These are phyloP conservation scores for Austrofundulus limnaeus DNA, from an alignment of 2,113 vertebrate species.

Conservation along the genomic window DNA sequence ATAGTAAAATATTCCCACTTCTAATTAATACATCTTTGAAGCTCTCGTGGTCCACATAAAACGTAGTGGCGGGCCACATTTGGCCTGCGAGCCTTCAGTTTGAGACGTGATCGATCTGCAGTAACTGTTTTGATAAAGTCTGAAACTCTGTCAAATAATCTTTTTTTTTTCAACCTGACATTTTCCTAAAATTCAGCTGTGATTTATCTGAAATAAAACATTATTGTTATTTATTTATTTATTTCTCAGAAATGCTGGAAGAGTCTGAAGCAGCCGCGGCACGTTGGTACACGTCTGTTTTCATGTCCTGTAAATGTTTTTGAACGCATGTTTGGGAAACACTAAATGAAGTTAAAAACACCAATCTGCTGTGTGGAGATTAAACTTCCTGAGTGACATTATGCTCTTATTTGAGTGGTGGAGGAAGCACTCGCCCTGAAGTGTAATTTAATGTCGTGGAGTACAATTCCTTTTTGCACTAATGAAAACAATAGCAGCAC, in stretches of 20 bases:
- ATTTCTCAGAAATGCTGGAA: slow-evolving; percentile 41
- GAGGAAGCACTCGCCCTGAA: slow-evolving; percentile 43
- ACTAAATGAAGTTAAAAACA: slow-evolving; percentile 78
- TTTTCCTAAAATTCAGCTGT: slow-evolving; percentile 44
- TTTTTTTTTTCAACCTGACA: slow-evolving; percentile 56
- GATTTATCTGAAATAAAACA: too few relatives aligned
- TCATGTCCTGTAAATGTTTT: slow-evolving; percentile 72
- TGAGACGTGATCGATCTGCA: too few relatives aligned
- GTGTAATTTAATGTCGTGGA: slow-evolving; percentile 59
- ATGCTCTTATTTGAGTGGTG: slow-evolving; percentile 49
- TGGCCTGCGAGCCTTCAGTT: too few relatives aligned
- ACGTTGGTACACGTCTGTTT: slow-evolving; percentile 74
- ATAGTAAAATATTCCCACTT: too few relatives aligned
- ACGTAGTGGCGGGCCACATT: too few relatives aligned
- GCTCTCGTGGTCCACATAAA: too few relatives aligned
- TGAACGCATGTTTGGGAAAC: slow-evolving; percentile 74
- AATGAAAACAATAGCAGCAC: slow-evolving; percentile 80
- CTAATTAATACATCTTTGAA: too few relatives aligned
- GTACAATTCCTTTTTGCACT: slow-evolving; percentile 71
- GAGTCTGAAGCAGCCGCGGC: slow-evolving; percentile 25
- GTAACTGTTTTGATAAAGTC: slow-evolving; percentile 23
- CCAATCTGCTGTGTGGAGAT: slow-evolving; percentile 80
- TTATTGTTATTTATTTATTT: too few relatives aligned
- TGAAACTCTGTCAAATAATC: slow-evolving; percentile 50
- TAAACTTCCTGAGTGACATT: slow-evolving; percentile 67